Percentiles rank a stretch among this genome's conserved stretches.
Conservation (phyloP, 2,888 invertebrate species). For the Leptinotarsa rubiginosa region DNA sequence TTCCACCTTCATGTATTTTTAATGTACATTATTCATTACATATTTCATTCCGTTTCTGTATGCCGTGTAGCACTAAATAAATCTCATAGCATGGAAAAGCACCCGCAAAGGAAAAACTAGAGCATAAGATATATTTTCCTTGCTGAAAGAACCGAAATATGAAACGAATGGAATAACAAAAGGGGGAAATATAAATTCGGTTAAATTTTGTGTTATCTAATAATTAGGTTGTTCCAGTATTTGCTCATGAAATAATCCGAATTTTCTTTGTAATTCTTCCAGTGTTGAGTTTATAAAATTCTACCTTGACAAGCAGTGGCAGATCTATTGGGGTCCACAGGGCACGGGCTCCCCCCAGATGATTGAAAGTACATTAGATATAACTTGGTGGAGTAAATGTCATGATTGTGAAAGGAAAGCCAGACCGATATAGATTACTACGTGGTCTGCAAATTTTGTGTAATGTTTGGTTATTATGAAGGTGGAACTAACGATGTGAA, state of each 20-base stretch:
- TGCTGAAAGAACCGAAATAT: slow-evolving; percentile 9
- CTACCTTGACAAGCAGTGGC: too few relatives aligned
- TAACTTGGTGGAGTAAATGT: too few relatives aligned
- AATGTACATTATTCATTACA: slow-evolving; percentile 16
- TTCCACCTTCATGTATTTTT: slow-evolving; percentile 18
- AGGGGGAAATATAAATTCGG: not conserved
- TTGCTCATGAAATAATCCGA: not conserved
- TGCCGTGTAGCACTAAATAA: slow-evolving; percentile 19
- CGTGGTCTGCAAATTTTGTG: too few relatives aligned
- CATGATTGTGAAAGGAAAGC: too few relatives aligned
- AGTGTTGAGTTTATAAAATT: not conserved
- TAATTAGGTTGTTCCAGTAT: not conserved
- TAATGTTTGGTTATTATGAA: too few relatives aligned
- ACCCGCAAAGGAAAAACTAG: slow-evolving; percentile 2
- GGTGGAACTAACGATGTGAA: too few relatives aligned
- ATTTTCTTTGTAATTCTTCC: not conserved
- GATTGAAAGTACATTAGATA: too few relatives aligned
- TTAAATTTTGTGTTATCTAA: not conserved
- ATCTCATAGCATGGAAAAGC: slow-evolving; percentile 12
- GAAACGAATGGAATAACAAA: slow-evolving; percentile 2
- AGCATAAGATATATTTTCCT: slow-evolving; percentile 10
- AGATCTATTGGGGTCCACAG: too few relatives aligned
- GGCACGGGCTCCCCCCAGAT: too few relatives aligned
- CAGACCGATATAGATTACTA: too few relatives aligned
- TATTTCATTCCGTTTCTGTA: slow-evolving; percentile 17